These are phyloP conservation scores for Drosophila mauritiana DNA, from an alignment of 1,140 invertebrate genomes.

Conservation along the genomic window DNA sequence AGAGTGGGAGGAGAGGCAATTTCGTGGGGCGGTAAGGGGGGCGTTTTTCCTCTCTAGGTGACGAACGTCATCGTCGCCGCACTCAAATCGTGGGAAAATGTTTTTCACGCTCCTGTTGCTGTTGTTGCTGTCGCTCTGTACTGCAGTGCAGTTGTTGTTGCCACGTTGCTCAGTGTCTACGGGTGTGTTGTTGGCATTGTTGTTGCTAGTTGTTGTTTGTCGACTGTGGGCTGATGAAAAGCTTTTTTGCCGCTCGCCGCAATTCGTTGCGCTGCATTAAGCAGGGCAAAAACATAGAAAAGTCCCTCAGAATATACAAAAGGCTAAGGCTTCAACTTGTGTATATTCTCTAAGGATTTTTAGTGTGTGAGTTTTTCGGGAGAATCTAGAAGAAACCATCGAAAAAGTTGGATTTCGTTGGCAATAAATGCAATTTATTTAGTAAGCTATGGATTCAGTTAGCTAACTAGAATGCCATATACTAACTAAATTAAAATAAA, in stretches of 20 bases:
- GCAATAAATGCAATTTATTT: too few species aligned
- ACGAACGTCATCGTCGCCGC: slow-evolving; percentile 48
- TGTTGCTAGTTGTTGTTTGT: slow-evolving; percentile 39
- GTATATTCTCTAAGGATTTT: background rate
- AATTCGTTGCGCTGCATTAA: slow-evolving; percentile 77
- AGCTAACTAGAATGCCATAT: background rate
- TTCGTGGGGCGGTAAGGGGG: background rate
- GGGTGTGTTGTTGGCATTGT: slow-evolving; percentile 30
- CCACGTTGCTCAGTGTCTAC: slow-evolving; percentile 12
- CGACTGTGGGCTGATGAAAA: slow-evolving; percentile 73
- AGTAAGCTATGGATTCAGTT: too few species aligned
- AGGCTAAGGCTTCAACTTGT: background rate
- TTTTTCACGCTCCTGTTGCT: slow-evolving; percentile 25
- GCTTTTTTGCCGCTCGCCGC: slow-evolving; percentile 65
- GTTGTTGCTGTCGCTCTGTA: slow-evolving; percentile 15
- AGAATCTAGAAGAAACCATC: too few species aligned
- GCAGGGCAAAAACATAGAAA: slow-evolving; percentile 54
- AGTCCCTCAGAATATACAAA: slow-evolving; percentile 11
- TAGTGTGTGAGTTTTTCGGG: too few species aligned
- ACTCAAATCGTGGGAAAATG: slow-evolving; percentile 69
- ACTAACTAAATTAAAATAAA: slow-evolving; percentile 3
- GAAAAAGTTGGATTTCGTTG: background rate
- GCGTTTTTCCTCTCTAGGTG: slow-evolving; percentile 39
- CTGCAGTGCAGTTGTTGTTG: slow-evolving; percentile 11
- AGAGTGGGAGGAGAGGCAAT: slow-evolving; percentile 25